These are phyloP conservation scores for Progne subis DNA, from an alignment of 2,113 vertebrate genomes.

Conservation along the genomic window DNA sequence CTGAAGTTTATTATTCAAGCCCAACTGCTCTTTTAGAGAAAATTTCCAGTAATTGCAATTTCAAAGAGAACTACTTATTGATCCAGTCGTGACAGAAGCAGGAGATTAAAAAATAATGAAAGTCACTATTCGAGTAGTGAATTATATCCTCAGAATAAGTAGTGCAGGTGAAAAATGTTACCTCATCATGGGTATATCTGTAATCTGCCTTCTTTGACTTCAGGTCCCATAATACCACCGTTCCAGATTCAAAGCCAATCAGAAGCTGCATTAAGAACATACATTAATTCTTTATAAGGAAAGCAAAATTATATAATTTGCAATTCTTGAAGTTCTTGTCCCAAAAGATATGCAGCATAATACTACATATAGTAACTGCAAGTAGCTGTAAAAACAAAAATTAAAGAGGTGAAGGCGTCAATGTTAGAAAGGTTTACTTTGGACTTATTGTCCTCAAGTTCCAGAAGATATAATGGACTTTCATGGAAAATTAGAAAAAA, in stretches of 20 bases:
- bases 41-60: background rate
- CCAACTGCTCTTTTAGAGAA: background rate
- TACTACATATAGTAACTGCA: background rate
- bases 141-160: background rate
- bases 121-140: background rate
- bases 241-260: slow-evolving; percentile 98
- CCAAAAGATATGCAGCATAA: background rate
- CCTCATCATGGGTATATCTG: slow-evolving; percentile 98
- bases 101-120: background rate
- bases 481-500: background rate
- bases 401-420: background rate
- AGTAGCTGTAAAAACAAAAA: background rate
- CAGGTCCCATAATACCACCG: slow-evolving; percentile 96
- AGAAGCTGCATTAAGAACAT: slow-evolving; percentile 85
- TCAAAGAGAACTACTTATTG: background rate
- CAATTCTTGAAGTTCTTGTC: slow-evolving; percentile 47
- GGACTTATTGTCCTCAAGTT: background rate
- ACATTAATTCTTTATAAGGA: background rate
- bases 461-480: background rate
- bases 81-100: background rate
- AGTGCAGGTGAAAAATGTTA: slow-evolving; percentile 61
- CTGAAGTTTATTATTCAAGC: background rate
- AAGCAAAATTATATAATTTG: background rate
- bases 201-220: slow-evolving; percentile 99
- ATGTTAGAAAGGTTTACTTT: background rate